Conservation (phyloP, 2,888 invertebrate species). For the Sarcophaga caerulescens region DNA sequence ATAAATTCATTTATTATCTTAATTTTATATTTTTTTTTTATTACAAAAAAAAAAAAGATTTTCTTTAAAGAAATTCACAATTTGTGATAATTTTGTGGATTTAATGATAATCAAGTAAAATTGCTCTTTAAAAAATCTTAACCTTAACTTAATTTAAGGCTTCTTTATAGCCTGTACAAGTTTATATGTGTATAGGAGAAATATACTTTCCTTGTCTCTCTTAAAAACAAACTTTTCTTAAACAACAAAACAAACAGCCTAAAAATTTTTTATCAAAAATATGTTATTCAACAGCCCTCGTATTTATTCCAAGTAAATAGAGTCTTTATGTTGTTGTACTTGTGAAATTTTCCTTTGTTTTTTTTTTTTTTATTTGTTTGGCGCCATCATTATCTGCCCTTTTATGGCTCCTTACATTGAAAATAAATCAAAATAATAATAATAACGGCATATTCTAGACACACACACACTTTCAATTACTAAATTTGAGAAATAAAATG, state of each 20-base stretch:
- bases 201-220: no score
- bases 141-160: slow-evolving; percentile 34
- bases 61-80: neutral
- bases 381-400: slow-evolving; percentile 59
- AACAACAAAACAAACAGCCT: no score
- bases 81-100: neutral
- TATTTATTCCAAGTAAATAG: neutral
- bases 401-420: slow-evolving; percentile 56
- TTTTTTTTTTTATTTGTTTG: slow-evolving; percentile 40
- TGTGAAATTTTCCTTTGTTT: neutral
- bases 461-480: neutral
- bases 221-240: no score
- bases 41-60: slow-evolving; percentile 3
- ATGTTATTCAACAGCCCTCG: neutral
- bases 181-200: no score
- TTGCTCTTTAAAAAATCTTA: neutral
- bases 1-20: no score
- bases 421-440: slow-evolving; percentile 56
- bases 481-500: neutral
- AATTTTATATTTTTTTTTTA: neutral
- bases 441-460: neutral
- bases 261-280: no score
- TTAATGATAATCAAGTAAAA: neutral
- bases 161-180: neutral
- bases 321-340: no score